A percentile compares a stretch with the other conserved stretches of the same genome.
Conservation (phyloP, 2,888 invertebrate genomes). For the Hydraecia micacea region DNA sequence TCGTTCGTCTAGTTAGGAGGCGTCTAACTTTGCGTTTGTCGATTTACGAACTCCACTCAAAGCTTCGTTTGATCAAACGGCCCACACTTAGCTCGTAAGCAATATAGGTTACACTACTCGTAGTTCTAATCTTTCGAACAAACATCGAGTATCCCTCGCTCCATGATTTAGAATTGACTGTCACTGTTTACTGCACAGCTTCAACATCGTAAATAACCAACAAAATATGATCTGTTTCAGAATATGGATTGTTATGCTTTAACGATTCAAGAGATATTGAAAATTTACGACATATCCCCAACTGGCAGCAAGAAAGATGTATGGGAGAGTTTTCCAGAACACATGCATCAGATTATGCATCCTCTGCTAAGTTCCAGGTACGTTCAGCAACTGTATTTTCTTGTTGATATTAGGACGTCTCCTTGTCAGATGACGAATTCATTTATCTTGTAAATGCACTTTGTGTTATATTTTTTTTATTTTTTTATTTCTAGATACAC, state of each 20-base stretch:
- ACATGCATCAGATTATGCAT: slow-evolving; percentile 94
- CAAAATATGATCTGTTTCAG: slow-evolving; percentile 71
- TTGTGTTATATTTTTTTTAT: neutral
- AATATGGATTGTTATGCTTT: slow-evolving; percentile 95
- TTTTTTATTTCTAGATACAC: slow-evolving; percentile 79
- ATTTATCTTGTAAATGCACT: neutral
- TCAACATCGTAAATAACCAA: neutral
- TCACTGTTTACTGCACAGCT: neutral
- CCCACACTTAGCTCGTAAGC: neutral
- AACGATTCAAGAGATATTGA: slow-evolving; percentile 95
- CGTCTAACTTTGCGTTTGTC: neutral
- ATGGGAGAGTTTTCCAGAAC: slow-evolving; percentile 93
- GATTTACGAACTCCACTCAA: neutral
- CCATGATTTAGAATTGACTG: neutral
- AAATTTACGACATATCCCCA: slow-evolving; percentile 93
- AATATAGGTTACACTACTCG: neutral
- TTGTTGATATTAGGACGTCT: neutral
- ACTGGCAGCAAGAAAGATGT: slow-evolving; percentile 91
- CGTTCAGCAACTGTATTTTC: neutral
- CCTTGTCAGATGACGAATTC: neutral
- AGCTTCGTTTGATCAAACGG: neutral
- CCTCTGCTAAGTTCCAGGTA: slow-evolving; percentile 93
- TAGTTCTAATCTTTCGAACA: neutral
- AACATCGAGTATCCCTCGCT: neutral
- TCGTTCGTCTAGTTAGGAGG: neutral